Evolutionary conservation across 1,140 invertebrate species (phyloP).

Genomic region (Carcinoscorpius rotundicauda): DNA sequence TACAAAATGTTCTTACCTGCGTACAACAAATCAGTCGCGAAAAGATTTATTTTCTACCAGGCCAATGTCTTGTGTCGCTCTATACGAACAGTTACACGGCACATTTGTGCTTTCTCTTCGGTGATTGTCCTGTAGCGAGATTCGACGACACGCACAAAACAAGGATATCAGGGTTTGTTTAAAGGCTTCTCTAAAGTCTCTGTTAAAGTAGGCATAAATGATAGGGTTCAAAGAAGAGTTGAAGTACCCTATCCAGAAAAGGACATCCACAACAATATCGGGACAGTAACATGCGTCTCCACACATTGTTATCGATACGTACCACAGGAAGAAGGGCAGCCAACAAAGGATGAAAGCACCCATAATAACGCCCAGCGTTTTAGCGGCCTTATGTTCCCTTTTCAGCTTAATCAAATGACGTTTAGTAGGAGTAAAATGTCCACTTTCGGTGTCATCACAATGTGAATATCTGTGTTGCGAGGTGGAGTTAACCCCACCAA

Average conservation of each 20-base stretch:
- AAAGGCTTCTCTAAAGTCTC: constrained; percentile 96
- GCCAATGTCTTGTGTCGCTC: constrained; percentile 26
- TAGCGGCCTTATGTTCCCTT: constrained; percentile 89
- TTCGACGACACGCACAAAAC: constrained; percentile 47
- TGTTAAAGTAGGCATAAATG: constrained; percentile 98
- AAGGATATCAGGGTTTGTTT: constrained; percentile 82
- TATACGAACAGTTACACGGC: constrained; percentile 25
- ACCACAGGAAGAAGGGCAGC: constrained; percentile 95
- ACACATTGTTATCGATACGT: constrained; percentile 70
- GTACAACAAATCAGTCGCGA: constrained; percentile 14
- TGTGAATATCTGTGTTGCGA: constrained; percentile 24
- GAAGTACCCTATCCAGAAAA: constrained; percentile 99
- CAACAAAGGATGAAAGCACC: constrained; percentile 89
- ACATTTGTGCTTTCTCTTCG: constrained; percentile 16
- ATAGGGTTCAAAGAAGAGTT: constrained; percentile 94
- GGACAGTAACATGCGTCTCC: constrained; percentile 49
- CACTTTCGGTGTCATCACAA: constrained; percentile 27
- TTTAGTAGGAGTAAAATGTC: constrained; percentile 63
- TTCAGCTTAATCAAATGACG: constrained; percentile 78
- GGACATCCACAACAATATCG: constrained; percentile 66
- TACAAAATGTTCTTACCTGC: too few species aligned
- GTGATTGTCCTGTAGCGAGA: constrained; percentile 16
- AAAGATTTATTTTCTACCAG: constrained; percentile 26
- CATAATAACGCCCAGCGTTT: constrained; percentile 91
- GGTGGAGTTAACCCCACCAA: too few species aligned